Base-by-base conservation (phyloP, 2,113 vertebrate genomes). In the Shinisaurus crocodilurus region DNA sequence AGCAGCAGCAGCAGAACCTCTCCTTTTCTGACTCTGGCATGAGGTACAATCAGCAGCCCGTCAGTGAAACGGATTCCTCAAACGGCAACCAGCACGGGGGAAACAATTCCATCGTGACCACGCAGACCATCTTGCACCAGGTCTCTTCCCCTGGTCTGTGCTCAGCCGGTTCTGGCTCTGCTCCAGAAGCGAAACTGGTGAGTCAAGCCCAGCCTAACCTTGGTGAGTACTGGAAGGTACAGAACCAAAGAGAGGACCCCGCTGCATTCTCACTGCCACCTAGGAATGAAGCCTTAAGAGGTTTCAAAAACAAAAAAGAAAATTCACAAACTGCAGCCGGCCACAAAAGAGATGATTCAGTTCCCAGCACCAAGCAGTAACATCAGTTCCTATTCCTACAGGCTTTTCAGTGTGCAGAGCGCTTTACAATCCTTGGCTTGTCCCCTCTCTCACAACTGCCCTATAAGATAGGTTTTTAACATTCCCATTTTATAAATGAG, bases 141-240 rank as follows among this genome's bases (percentile, higher is more conserved):
- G 95, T 97, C 82, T 99, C 98, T 80, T 98, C 98, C 0, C 94
- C 98, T 0, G 98, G 98, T 13, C 97, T 99, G 94, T 98, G 99
- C 95, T 98, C 98, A 88, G 99, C 98, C 94, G 98, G 98, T 96
- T 99, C 98, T 95, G 97, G 99, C 87, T 96, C 99, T 8, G 98
- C 97, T 92, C 97, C 97, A 9, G 98, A 99, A 72, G 97, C 97
- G 43, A 99, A 99, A 95, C 93, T 97, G 96, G 98, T 99, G 93
- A 97, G 97, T 85, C 48, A 85, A 15, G 5, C 1, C 13, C 15
- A 32, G 27, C 82, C 29, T 0, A 10, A 37, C 16, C 90, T 16
- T 67, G n/a, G 37, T 57, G n/a, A 67, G 40, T 72, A 5, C 29
- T 72, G 9, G 34, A 75, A 0, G 0, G 27, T 15, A n/a, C n/a